These are phyloP conservation scores for Holothuria scabra DNA, from an alignment of 53 echinoderm and acorn worm species.

Conservation along the genomic window DNA sequence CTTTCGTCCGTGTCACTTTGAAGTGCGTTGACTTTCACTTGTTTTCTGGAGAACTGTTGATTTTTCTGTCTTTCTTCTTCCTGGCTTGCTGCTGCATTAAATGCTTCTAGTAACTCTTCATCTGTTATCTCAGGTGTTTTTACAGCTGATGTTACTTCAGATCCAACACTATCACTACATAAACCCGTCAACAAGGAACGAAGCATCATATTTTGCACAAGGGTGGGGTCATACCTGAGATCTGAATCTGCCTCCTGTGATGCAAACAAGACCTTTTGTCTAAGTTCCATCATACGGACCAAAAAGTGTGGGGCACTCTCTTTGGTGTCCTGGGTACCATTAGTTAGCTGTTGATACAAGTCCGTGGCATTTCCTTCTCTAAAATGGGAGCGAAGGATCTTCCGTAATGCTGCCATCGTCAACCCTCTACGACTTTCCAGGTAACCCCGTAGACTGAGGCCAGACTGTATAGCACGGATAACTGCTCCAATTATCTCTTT, in stretches of 20 bases:
- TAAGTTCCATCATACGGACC: neutral
- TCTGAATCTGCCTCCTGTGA: neutral
- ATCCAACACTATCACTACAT: constrained; percentile 16
- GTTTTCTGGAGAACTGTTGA: neutral
- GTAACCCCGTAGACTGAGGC: too few relatives aligned
- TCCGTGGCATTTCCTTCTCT: neutral
- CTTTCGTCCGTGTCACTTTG: neutral
- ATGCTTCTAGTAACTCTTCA: constrained; percentile 5
- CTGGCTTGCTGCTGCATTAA: constrained; percentile 10
- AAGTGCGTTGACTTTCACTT: neutral
- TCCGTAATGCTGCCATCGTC: neutral
- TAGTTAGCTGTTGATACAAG: neutral
- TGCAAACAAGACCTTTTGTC: neutral
- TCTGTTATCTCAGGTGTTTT: neutral
- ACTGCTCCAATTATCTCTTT: too few relatives aligned
- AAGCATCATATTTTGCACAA: neutral
- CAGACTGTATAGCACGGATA: too few relatives aligned
- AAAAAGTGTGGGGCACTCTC: neutral
- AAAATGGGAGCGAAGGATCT: too few relatives aligned
- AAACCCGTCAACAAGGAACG: neutral
- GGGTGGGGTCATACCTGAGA: neutral
- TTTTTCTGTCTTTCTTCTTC: constrained; percentile 3
- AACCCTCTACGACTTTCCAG: too few relatives aligned
- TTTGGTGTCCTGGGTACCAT: neutral
- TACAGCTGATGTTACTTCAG: neutral